A percentile compares a stretch with the other conserved stretches of the same genome.
Conservation (phyloP, 2,888 invertebrate genomes). For the Amiota minor region DNA sequence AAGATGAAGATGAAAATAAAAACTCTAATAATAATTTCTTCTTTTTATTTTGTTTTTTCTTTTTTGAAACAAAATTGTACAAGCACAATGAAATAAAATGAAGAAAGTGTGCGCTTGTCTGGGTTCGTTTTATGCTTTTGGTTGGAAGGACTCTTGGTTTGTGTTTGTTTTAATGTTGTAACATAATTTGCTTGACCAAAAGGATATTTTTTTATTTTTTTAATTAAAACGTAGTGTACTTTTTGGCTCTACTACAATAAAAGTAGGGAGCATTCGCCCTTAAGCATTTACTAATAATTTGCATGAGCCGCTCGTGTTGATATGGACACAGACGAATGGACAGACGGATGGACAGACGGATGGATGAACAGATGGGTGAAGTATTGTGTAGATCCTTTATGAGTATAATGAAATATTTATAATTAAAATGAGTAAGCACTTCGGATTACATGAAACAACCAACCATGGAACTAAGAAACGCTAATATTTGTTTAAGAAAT, state of each 20-base stretch:
- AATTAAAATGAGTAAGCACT: slow-evolving; percentile 49
- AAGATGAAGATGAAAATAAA: slow-evolving; percentile 47
- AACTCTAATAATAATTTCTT: background rate
- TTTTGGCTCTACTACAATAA: background rate
- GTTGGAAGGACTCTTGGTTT: slow-evolving; percentile 31
- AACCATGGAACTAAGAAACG: too few species aligned
- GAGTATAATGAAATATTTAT: slow-evolving; percentile 61
- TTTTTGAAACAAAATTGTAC: slow-evolving; percentile 33
- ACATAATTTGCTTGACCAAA: slow-evolving; percentile 65
- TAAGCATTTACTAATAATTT: slow-evolving; percentile 48
- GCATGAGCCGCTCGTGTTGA: slow-evolving; percentile 47
- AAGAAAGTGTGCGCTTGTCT: slow-evolving; percentile 51
- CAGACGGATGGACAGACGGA: background rate
- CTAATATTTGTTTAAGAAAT: too few species aligned
- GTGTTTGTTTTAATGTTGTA: slow-evolving; percentile 62
- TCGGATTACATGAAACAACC: slow-evolving; percentile 20
- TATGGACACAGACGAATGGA: background rate
- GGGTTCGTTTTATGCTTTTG: slow-evolving; percentile 33
- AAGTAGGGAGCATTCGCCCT: background rate
- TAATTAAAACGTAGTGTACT: slow-evolving; percentile 23
- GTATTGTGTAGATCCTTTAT: background rate
- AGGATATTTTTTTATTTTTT: slow-evolving; percentile 66
- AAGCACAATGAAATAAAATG: slow-evolving; percentile 35
- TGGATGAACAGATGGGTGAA: background rate
- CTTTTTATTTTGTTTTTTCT: background rate